Evolutionary conservation across 2,888 invertebrate genomes (phyloP), one percentile per base, ranked within the genome.

Genomic region (Scaptomyza caliginosa): DNA sequence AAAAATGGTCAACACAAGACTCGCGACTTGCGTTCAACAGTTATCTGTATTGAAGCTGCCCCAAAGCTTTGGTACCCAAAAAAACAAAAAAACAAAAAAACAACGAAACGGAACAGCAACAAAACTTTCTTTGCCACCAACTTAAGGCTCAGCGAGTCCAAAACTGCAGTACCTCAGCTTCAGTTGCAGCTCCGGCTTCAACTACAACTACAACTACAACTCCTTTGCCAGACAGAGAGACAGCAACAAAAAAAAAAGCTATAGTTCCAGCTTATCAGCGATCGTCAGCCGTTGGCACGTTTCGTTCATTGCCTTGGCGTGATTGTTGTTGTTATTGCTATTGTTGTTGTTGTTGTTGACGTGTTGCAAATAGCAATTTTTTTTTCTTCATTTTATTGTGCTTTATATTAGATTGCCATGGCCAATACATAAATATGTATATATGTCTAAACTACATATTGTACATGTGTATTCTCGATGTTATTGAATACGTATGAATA

Each of bases 261-360:
- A 55, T 16, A 52, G 43, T 63, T 63, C 52, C 55, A 56, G 55
- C 76, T 84, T 86, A 81, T 81, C 86, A 81, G 55, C 51, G 81
- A 82, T 86, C 86, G 82, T 75, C 77, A 84, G 72, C 75, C 81
- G 84, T 86, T 80, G 81, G 81, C 81, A 86, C 86, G 81, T 86
- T 86, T 81, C 86, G 81, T 83, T 85, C 81, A 86, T 86, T 81
- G 84, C 77, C 81, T 84, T 80, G 81, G 67, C 68, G 64, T 73
- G 60, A 75, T 62, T 77, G 73, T 73, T 72, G 66, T 52, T 62
- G 77, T 49, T 63, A 43, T 55, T 81, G 67, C 40, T 69, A 42
- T 26, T 73, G 59, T 40, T 58, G 23, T 34, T 55, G 26, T 11
- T 64, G 57, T 45, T 46, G 32, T 76, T 82, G 81, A 81, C 86